phyloP scores from a whole-genome alignment of 2,888 invertebrate species.

The Acronicta leporina region DNA sequence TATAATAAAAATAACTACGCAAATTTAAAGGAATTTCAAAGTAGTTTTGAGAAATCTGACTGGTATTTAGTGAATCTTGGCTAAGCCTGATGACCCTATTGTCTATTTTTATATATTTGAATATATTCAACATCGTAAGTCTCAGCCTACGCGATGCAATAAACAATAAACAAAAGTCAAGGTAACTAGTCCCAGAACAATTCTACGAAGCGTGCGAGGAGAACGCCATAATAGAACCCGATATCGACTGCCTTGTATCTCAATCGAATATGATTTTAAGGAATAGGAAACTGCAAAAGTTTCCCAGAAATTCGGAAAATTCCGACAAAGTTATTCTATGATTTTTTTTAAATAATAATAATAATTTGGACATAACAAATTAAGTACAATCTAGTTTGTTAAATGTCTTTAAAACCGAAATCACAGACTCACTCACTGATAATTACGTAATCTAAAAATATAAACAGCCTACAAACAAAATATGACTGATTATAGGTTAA shows the following conservation, averaged over 20 bases:
- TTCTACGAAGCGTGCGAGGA: conserved; percentile 59
- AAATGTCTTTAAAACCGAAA: too few species aligned
- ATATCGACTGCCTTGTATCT: not conserved
- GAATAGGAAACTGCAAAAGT: too few species aligned
- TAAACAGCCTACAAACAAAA: too few species aligned
- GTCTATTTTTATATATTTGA: conserved; percentile 64
- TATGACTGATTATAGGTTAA: too few species aligned
- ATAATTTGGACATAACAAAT: too few species aligned
- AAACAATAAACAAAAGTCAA: conserved; percentile 72
- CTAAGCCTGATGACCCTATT: conserved; percentile 64
- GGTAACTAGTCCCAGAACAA: conserved; percentile 62
- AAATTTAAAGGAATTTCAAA: conserved; percentile 4
- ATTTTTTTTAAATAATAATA: too few species aligned
- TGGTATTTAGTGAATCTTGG: conserved; percentile 33
- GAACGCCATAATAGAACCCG: conserved; percentile 31
- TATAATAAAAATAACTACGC: not conserved
- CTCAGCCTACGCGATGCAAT: conserved; percentile 67
- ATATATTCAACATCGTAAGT: conserved; percentile 52
- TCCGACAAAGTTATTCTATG: too few species aligned
- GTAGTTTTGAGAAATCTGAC: conserved; percentile 12
- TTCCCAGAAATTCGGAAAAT: too few species aligned
- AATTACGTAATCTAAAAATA: too few species aligned
- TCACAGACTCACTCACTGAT: too few species aligned
- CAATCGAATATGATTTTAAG: too few species aligned
- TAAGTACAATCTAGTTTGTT: too few species aligned